Percentiles rank a stretch among this genome's conserved stretches.
Evolutionary conservation across 2,888 invertebrate species (phyloP).

Genomic region (Rapana venosa): DNA sequence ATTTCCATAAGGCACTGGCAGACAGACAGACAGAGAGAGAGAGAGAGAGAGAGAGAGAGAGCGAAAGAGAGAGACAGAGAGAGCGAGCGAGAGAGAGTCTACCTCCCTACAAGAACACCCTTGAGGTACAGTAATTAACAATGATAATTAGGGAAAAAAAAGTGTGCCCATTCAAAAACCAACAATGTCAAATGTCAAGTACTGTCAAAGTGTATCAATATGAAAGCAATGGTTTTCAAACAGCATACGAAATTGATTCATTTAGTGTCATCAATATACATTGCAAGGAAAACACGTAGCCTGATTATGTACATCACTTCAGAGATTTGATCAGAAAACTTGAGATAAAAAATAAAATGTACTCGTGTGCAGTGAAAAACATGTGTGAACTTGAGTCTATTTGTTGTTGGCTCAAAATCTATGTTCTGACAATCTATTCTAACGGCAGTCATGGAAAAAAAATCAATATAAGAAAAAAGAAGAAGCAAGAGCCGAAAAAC

Average conservation of each 20-base stretch:
- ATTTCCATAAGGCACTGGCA: neutral
- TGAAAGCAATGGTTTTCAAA: neutral
- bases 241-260: neutral
- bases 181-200: too few species aligned
- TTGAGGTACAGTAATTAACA: neutral
- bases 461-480: neutral
- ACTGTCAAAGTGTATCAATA: neutral
- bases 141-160: neutral
- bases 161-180: neutral
- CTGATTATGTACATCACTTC: neutral
- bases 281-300: neutral
- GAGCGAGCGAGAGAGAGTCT: conserved; percentile 11
- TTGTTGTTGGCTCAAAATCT: neutral
- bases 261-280: neutral
- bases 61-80: conserved; percentile 30
- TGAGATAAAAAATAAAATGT: neutral
- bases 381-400: neutral
- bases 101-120: neutral
- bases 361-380: neutral
- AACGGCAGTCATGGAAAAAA: neutral
- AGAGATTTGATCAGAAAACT: neutral
- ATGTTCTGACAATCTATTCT: neutral
- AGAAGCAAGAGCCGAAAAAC: too few species aligned
- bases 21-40: neutral
- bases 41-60: conserved; percentile 37